Percentiles rank a stretch among this genome's conserved stretches.
Conservation (phyloP, 2,113 vertebrate species). For the Dolichallabes microphthalmus region DNA sequence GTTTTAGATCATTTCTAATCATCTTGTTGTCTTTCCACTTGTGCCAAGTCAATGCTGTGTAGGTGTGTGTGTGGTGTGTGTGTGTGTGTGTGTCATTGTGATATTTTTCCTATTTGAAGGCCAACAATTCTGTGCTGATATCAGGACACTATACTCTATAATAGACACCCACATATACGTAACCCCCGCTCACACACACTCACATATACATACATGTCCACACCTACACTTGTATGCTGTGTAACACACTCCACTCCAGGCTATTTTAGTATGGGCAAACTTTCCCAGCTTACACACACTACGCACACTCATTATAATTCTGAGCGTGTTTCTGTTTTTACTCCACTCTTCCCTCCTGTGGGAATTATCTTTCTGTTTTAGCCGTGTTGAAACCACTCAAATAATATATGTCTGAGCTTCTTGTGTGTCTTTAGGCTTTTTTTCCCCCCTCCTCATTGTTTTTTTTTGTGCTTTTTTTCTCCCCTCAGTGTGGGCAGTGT, state of each 20-base stretch:
- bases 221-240: neutral
- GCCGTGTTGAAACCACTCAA: neutral
- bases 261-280: neutral
- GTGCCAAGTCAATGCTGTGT: slow-evolving; percentile 35
- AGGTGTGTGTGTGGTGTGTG: neutral
- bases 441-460: too few species aligned
- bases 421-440: slow-evolving; percentile 1
- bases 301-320: slow-evolving; percentile 21
- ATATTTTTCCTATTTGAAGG: neutral
- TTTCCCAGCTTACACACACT: neutral
- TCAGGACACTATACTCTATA: neutral
- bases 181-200: neutral
- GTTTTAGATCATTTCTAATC: slow-evolving; percentile 55
- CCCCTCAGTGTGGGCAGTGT: neutral
- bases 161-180: too few species aligned
- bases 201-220: neutral
- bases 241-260: neutral
- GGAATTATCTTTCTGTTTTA: slow-evolving; percentile 9
- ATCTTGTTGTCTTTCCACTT: slow-evolving; percentile 52
- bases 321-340: neutral
- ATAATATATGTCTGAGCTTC: slow-evolving; percentile 17
- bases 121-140: neutral
- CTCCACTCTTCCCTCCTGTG: neutral
- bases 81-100: slow-evolving; percentile 4
- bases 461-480: neutral